These are phyloP conservation scores for Mungos mungo DNA, from an alignment of 2,113 vertebrate species.

Conservation along the genomic window DNA sequence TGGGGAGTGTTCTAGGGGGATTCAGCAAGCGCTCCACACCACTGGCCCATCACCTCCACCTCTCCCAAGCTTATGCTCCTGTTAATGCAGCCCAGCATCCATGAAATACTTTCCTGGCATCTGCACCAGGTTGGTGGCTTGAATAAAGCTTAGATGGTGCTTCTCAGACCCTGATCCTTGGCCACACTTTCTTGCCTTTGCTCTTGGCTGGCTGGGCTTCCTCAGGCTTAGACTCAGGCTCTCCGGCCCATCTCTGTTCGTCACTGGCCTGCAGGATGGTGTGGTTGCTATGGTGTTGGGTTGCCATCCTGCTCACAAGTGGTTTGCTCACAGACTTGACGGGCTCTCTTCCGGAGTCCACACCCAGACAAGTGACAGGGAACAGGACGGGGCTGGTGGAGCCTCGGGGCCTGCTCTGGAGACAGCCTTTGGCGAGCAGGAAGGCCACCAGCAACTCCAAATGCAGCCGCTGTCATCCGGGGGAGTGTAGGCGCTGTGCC, in stretches of 20 bases:
- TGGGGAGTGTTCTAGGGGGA: not conserved
- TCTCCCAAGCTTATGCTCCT: not conserved
- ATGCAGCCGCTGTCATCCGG: no score
- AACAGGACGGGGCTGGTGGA: no score
- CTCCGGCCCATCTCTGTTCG: not conserved
- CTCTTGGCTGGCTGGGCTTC: accelerated
- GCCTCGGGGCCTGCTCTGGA: not conserved
- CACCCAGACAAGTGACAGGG: not conserved
- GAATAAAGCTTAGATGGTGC: not conserved
- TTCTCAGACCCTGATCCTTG: not conserved
- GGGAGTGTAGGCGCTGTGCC: no score
- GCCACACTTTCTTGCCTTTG: not conserved
- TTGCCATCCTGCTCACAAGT: no score
- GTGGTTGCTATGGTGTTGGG: no score
- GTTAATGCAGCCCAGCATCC: not conserved
- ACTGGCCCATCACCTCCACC: not conserved
- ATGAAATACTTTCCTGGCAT: not conserved
- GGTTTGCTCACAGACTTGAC: not conserved
- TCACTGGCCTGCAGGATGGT: not conserved
- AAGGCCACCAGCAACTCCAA: not conserved
- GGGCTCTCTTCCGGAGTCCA: no score
- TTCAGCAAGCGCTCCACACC: not conserved
- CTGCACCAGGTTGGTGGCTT: not conserved
- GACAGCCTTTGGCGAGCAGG: not conserved
- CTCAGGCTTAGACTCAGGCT: not conserved